Evolutionary conservation across 2,888 invertebrate genomes (phyloP), one percentile per base, ranked within the genome.

Genomic region (Cheilosia grossa): DNA sequence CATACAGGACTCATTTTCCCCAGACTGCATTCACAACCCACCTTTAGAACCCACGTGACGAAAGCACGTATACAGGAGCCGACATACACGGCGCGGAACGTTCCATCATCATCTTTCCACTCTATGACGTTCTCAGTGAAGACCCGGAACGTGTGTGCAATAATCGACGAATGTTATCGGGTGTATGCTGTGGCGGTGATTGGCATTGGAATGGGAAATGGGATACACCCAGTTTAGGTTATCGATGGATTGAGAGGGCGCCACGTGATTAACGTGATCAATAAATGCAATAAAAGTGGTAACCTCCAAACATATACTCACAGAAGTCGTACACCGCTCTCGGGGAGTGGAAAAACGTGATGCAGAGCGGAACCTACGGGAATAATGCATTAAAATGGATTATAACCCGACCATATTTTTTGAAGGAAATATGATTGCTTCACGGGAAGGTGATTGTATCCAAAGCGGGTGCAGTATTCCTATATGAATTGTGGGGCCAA

Each of bases 131-230:
- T 21, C 17, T 7, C 17, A 58, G 53, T 69, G 40, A 53, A 74
- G 79, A 42, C 30, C 54, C n/a, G 56, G 69, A 75, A 83, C 70
- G 83, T 80, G 79, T 64, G 74, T 75, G 59, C 79, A 80, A 79
- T 80, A 80, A 75, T 77, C 66, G 77, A 72, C 66, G 72, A 72
- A 77, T 79, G 53, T 70, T 74, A 66, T 70, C 58, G 69, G 61
- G 40, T 59, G 37, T 64, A 51, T 63, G 47, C n/a, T 15, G 44
- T 53, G 21, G 17, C 33, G 10, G 37, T 33, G 42, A 40, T 24
- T 33, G 56, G 40, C 10, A 19, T 17, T 30, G 64, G 30, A 2
- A 9, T 30, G 30, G 30, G 30, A 30, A 30, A 30, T 0, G 30
- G 30, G 40, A 33, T 33, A 53, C 17, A 15, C 19, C 40, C 15